Evolutionary conservation across 2,888 invertebrate species (phyloP).

Genomic region (Hoplodrina ambigua): DNA sequence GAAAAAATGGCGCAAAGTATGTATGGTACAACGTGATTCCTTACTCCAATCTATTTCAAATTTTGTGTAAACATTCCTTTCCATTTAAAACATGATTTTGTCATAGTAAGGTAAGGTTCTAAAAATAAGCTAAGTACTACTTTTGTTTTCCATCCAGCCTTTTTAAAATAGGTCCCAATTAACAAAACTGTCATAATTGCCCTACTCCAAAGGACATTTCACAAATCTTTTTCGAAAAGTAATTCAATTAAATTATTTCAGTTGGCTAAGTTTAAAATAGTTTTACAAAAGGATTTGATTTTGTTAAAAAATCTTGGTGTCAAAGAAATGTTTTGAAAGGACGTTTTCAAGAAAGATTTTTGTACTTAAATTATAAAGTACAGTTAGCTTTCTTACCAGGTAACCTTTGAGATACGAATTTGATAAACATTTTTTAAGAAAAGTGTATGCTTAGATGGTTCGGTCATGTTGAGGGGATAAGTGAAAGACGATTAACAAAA

Average conservation of each 20-base stretch:
- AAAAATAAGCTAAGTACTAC: background rate
- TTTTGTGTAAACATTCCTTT: too few species aligned
- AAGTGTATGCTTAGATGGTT: too few species aligned
- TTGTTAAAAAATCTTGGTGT: conserved; percentile 17
- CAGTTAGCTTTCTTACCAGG: conserved; percentile 15
- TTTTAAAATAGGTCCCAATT: conserved; percentile 34
- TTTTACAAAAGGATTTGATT: conserved; percentile 19
- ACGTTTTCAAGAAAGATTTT: conserved; percentile 7
- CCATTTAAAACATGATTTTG: too few species aligned
- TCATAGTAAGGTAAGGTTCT: background rate
- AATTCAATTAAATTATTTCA: conserved; percentile 52
- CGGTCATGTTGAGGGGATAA: too few species aligned
- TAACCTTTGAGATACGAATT: conserved; percentile 26
- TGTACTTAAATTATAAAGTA: conserved; percentile 5
- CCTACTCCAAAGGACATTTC: conserved; percentile 6
- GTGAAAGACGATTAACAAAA: too few species aligned
- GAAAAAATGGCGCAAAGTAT: too few species aligned
- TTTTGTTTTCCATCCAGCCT: background rate
- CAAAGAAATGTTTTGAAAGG: conserved; percentile 23
- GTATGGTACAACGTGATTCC: too few species aligned
- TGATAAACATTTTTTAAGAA: conserved; percentile 2
- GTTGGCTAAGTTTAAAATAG: conserved; percentile 14
- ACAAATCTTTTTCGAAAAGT: conserved; percentile 15
- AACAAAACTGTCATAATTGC: conserved; percentile 30
- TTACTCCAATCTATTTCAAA: too few species aligned